Base-by-base conservation (phyloP, 2,113 vertebrate genomes). In the Probosciger aterrimus region DNA sequence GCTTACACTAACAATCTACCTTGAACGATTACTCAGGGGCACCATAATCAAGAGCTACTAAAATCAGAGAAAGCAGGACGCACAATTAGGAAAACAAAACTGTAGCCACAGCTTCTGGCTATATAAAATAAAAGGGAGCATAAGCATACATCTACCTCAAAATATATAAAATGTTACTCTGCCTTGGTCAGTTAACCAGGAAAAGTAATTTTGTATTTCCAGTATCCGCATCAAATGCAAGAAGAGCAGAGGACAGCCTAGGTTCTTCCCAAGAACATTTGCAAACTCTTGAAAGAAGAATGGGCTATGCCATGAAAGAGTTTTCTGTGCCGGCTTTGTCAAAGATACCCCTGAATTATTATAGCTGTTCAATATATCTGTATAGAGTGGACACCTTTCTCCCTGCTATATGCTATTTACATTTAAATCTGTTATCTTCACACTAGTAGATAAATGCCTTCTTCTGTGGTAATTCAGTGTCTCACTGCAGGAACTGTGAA, bases 1-100 rank as follows among this genome's bases (percentile, higher is more conserved):
- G 81, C 79, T 95, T 90, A 82, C 44, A 47, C 62, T 86, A 90
- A 95, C 90, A 93, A 88, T 85, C 85, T 92, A 96, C 93, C 94
- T 95, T 96, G 50, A 95, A 93, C 7, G 91, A 96, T 91, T 88
- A 92, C 39, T 37, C 73, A n/a, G 35, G 67, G 76, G 35, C 82
- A 67, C n/a, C 11, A 10, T 60, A 92, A 96, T 85, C 87, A 92
- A 79, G 75, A 82, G 79, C 81, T 50, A 84, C 91, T 52, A 84
- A 96, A 95, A 92, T 74, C 67, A 93, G 75, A 92, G 93, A 82
- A 95, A 97, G 62, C 76, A 62, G 62, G 46, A 68, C 41, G 69
- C 39, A 95, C 88, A 90, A 95, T 44, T 37, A 86, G 49, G 85
- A 82, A 95, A 93, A 91, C 52, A 79, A 95, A 95, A 91, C 27